These are phyloP conservation scores for Oeneis ivallda DNA, from an alignment of 2,888 invertebrate genomes.

Conservation along the genomic window DNA sequence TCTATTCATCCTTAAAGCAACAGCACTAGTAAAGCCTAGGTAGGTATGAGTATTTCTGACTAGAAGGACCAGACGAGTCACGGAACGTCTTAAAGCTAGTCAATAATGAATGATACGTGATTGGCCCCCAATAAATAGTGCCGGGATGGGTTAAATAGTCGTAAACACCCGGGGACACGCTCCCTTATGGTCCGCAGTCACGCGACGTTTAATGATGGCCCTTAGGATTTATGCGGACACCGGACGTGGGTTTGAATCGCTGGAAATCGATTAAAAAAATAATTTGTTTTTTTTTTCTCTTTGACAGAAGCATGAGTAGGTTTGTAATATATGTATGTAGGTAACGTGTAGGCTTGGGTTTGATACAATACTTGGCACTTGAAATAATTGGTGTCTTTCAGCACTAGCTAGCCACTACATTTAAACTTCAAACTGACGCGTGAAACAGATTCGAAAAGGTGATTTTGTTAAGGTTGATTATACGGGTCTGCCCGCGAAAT, in stretches of 20 bases:
- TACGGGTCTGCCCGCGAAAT: too few species aligned
- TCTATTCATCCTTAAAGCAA: too few species aligned
- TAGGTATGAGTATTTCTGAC: neutral
- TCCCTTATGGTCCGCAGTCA: slow-evolving; percentile 68
- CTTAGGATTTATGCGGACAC: slow-evolving; percentile 18
- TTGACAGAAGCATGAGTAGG: neutral
- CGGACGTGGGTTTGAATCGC: slow-evolving; percentile 19
- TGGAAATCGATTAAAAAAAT: slow-evolving; percentile 20
- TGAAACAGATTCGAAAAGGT: too few species aligned
- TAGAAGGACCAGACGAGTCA: neutral
- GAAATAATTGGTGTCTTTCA: too few species aligned
- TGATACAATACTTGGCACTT: too few species aligned
- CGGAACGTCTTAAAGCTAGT: slow-evolving; percentile 6
- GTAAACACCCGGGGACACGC: slow-evolving; percentile 65
- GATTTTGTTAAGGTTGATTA: too few species aligned
- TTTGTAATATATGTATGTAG: too few species aligned
- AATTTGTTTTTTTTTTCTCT: neutral
- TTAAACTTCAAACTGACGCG: too few species aligned
- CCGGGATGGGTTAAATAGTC: slow-evolving; percentile 61
- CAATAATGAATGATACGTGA: slow-evolving; percentile 33
- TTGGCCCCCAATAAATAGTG: slow-evolving; percentile 60
- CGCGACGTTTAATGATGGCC: slow-evolving; percentile 74
- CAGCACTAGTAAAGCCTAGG: too few species aligned
- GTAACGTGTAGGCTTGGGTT: too few species aligned
- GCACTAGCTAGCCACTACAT: too few species aligned